Percentiles rank a stretch among this genome's conserved stretches.
Conservation (phyloP, 2,888 invertebrate genomes). For the Lasiommata megera region DNA sequence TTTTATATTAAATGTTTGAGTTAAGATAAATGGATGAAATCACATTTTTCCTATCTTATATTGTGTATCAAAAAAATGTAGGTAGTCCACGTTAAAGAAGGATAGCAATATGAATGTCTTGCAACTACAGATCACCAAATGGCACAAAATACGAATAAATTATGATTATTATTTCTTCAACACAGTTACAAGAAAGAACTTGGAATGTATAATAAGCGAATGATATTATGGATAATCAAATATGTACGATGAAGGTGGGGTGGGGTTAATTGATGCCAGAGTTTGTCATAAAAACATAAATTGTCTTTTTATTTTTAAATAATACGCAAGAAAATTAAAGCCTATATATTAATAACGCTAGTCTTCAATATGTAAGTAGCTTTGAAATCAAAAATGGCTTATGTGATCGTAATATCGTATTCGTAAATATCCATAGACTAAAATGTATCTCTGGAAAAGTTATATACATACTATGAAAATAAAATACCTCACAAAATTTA, state of each 20-base stretch:
- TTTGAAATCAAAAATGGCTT: no score
- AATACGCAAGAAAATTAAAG: neutral
- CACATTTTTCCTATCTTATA: no score
- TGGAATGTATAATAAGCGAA: neutral
- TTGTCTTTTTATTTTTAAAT: neutral
- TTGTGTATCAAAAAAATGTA: neutral
- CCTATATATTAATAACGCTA: neutral
- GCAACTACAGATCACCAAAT: neutral
- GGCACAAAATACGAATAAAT: constrained; percentile 6
- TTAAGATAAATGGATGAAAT: no score
- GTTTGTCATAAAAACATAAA: neutral
- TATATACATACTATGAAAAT: no score
- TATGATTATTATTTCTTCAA: neutral
- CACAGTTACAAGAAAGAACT: neutral
- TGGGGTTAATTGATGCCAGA: neutral
- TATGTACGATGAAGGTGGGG: neutral
- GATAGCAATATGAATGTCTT: neutral
- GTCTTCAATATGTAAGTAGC: neutral
- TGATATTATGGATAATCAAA: neutral
- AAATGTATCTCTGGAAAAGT: no score
- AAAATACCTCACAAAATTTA: no score
- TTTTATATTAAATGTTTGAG: no score
- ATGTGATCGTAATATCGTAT: no score
- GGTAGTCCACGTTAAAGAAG: neutral
- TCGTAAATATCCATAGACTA: no score